Evolutionary conservation across 2,888 invertebrate species (phyloP).

Genomic region (Empis stercorea): DNA sequence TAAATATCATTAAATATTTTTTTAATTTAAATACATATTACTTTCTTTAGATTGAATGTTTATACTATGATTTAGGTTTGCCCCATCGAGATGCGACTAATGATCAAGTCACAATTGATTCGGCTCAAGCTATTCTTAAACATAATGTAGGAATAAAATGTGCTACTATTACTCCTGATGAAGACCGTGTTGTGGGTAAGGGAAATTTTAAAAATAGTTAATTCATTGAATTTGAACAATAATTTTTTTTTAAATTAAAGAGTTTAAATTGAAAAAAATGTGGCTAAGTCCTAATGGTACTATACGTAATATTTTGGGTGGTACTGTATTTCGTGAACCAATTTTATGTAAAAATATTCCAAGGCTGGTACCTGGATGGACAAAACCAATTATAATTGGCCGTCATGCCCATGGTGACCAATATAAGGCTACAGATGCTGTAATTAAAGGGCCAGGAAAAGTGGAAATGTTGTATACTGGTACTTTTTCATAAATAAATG

Average conservation of each 20-base stretch:
- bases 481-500: too few species aligned
- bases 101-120: slow-evolving; percentile 75
- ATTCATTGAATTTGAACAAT: slow-evolving; percentile 1
- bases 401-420: slow-evolving; percentile 86
- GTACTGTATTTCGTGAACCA: slow-evolving; percentile 86
- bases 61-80: slow-evolving; percentile 76
- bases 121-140: slow-evolving; percentile 68
- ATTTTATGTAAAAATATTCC: slow-evolving; percentile 80
- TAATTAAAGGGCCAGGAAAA: slow-evolving; percentile 56
- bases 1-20: slow-evolving; percentile 1
- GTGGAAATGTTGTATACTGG: slow-evolving; percentile 30
- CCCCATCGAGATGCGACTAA: slow-evolving; percentile 69
- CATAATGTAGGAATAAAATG: slow-evolving; percentile 84
- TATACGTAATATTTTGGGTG: slow-evolving; percentile 83
- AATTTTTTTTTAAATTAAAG: slow-evolving; percentile 33
- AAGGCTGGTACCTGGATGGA: slow-evolving; percentile 77
- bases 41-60: slow-evolving; percentile 52
- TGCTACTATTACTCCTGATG: slow-evolving; percentile 84
- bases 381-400: slow-evolving; percentile 71
- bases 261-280: slow-evolving; percentile 87
- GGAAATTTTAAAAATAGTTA: background rate
- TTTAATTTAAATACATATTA: too few species aligned
- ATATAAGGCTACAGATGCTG: slow-evolving; percentile 73
- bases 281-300: slow-evolving; percentile 88
- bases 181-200: slow-evolving; percentile 68